Base-by-base conservation (phyloP, 2,113 vertebrate species). In the Brachyhypopomus gauderio region DNA sequence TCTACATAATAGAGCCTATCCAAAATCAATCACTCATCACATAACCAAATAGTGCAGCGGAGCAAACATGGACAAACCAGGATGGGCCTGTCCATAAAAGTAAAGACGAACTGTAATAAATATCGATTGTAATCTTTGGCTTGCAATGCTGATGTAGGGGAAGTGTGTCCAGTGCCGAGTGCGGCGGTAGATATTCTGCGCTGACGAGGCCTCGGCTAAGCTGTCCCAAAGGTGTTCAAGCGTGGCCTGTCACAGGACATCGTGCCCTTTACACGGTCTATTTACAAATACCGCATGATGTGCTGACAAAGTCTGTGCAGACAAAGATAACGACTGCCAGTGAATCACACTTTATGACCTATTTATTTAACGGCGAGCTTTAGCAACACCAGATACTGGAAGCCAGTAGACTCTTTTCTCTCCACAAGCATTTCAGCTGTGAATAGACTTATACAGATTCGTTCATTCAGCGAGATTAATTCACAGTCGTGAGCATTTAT, bases 271-370 rank as follows among this genome's bases (percentile, higher is more conserved):
- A 80, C 67, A 59, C 83, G 73, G 78, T 85, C 85, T 87, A 85
- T 90, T 88, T 88, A 72, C 85, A 83, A 85, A 85, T 76, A 73
- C 81, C 83, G 82, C 77, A 86, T 80, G 84, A 75, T 71, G 79
- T 71, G 55, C 75, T 69, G 76, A 86, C 80, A 77, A 78, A 75
- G 77, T 69, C 69, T 67, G 77, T 75, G 84, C 85, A 85, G 88
- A 83, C 75, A 78, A 70, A 76, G 72, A 78, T 81, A 85, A 86
- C 71, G 64, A 81, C 82, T 48, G 75, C 81, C 79, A 78, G 74
- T 80, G 56, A 80, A 74, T 85, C 76, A 59, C 56, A 66, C 67
- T 85, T 85, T 52, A 78, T 23, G 22, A 30, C 4, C 30, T 69
- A 38, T 81, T 70, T 85, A 78, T 82, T 76, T 72, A 85, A 59